Evolutionary conservation across 2,888 invertebrate species (phyloP).

Genomic region (Leistus spinibarbis): DNA sequence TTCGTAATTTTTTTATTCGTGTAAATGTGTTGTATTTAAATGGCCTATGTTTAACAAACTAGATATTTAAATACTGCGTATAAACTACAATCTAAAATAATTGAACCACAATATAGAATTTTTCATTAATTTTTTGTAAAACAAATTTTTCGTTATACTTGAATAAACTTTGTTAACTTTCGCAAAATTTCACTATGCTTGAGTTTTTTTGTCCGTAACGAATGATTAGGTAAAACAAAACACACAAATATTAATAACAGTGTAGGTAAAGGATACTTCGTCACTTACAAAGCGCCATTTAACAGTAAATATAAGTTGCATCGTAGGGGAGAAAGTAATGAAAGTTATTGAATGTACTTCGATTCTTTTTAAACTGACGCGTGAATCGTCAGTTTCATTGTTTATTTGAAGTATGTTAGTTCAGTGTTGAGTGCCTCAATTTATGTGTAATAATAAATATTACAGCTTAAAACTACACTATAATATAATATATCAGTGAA

Average conservation of each 20-base stretch:
- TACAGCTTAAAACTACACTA: too few relatives aligned
- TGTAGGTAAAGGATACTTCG: not conserved
- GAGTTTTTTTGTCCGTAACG: not conserved
- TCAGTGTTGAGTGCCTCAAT: not conserved
- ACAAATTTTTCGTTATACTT: not conserved
- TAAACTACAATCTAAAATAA: not conserved
- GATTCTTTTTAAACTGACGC: not conserved
- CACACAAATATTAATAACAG: not conserved
- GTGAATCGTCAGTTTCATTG: not conserved
- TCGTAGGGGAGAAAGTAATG: conserved; percentile 35
- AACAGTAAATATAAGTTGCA: too few relatives aligned
- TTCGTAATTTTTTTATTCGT: too few relatives aligned
- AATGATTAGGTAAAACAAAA: not conserved
- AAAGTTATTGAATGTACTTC: conserved; percentile 25
- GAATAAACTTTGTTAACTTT: not conserved
- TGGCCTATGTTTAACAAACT: too few relatives aligned
- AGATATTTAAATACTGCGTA: too few relatives aligned
- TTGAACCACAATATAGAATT: not conserved
- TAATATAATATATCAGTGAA: too few relatives aligned
- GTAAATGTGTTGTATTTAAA: too few relatives aligned
- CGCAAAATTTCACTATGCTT: not conserved
- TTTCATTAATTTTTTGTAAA: not conserved
- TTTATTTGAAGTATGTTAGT: not conserved
- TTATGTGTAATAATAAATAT: too few relatives aligned
- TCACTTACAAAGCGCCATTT: not conserved